Evolutionary conservation across 53 echinoderm and acorn worm genomes (phyloP), one percentile per base, ranked within the genome.

Genomic region (Stichopus horrens): DNA sequence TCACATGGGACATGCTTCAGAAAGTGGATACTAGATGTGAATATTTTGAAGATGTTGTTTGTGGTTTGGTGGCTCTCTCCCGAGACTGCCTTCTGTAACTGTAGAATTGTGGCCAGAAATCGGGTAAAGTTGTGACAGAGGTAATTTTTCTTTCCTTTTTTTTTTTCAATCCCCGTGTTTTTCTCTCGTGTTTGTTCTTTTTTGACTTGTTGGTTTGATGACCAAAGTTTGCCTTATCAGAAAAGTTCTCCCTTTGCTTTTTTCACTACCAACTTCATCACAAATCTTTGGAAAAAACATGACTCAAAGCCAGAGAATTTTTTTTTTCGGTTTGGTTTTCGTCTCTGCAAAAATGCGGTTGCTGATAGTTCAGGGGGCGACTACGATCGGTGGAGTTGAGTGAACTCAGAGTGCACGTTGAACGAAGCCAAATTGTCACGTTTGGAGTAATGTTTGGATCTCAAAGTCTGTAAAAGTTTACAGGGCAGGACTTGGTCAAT

Each of bases 1-100:
- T 57, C 81, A 56, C 81, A 20, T 56, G 81, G 55, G 81, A 81
- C 57, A 21, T 81, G 16, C 22, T 21, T 57, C 5, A 57, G 81
- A 56, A 81, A 81, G 81, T 81, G 22, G 81, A 81, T 81, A 81
- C 81, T 57, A 57, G 57, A 81, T 56, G 20, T 81, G 81, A 56
- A 81, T 81, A 81, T 81, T 81, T 18, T 81, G 81, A 81, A 58
- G 81, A 21, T 57, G 23, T 81, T 58, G 56, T 57, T 22, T 57
- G 81, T 57, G 11, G 81, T 81, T 79, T 81, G 81, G 81, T 20
- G n/a, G 22, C 57, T 21, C 58, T 81, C 81, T 81, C 57, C 22
- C 18, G 81, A 58, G 81, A 81, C 56, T 53, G 4, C 19, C 9
- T 13, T n/a, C 81, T 54, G 81, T 81, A 81, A 81, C 81, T 23